These are phyloP conservation scores for Passer domesticus DNA, from an alignment of 2,113 vertebrate species.

Conservation along the genomic window DNA sequence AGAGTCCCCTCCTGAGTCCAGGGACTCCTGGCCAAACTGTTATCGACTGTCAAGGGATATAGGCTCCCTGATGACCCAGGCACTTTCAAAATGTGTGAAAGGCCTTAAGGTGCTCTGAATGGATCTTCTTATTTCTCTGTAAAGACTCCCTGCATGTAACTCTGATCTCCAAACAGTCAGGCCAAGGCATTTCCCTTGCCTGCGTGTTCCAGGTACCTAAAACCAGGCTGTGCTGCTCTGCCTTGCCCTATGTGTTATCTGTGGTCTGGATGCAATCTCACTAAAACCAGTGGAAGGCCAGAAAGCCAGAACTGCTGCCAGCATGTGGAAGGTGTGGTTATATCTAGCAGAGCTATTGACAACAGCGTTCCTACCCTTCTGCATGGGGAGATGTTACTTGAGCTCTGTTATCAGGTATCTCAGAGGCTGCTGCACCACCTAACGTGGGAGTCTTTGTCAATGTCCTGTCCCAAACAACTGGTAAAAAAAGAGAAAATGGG, in stretches of 20 bases:
- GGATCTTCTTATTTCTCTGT: not conserved
- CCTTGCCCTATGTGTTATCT: not conserved
- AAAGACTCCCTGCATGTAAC: not conserved
- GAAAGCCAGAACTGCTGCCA: not conserved
- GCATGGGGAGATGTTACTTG: not conserved
- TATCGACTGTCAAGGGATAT: not conserved
- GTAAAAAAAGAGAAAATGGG: not conserved
- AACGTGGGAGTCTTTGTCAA: not conserved
- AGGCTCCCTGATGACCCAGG: not conserved
- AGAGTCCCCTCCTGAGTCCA: not conserved
- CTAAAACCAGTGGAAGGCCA: not conserved
- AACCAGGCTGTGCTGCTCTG: not conserved
- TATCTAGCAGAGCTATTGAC: not conserved
- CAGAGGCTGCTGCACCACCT: not conserved
- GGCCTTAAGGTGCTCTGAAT: not conserved
- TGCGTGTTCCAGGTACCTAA: not conserved
- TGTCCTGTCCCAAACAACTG: not conserved
- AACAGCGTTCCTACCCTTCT: not conserved
- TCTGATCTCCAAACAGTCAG: not conserved
- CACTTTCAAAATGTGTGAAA: not conserved
- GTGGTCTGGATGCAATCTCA: not conserved
- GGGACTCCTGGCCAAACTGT: not conserved
- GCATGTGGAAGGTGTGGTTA: not conserved
- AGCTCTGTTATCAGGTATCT: not conserved
- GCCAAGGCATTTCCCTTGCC: not conserved